Conservation (phyloP, 2,113 vertebrate genomes). For the Conger conger region DNA sequence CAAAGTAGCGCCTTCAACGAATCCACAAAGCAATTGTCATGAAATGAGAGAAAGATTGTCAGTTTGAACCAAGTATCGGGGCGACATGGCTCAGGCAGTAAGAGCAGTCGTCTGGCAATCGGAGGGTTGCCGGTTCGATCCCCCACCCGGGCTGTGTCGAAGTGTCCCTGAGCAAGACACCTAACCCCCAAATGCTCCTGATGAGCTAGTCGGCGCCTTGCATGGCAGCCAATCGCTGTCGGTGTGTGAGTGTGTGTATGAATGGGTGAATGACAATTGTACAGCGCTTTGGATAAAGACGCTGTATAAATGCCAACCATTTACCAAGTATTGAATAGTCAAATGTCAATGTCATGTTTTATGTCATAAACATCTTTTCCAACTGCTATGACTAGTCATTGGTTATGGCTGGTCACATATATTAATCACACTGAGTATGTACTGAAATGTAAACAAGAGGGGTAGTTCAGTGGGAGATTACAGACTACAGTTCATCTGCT, state of each 20-base stretch:
- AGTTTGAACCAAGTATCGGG: neutral
- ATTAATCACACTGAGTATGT: neutral
- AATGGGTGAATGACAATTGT: no score
- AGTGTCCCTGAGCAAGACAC: no score
- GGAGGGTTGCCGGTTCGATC: no score
- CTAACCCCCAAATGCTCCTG: no score
- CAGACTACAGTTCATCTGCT: neutral
- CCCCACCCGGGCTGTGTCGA: no score
- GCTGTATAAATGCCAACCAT: no score
- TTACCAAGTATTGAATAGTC: neutral
- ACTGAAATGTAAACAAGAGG: neutral
- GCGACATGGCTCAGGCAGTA: no score
- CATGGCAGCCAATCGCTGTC: no score
- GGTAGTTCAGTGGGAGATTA: neutral
- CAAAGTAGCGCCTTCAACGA: neutral
- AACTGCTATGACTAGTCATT: neutral
- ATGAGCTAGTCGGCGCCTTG: no score
- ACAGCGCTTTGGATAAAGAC: no score
- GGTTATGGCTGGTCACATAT: neutral
- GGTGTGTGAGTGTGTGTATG: no score
- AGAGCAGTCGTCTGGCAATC: no score
- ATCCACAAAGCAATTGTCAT: neutral
- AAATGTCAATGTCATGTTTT: neutral
- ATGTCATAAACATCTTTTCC: neutral
- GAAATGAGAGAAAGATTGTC: neutral